Conservation (phyloP, 2,888 invertebrate species). For the Chrysotoxum bicinctum region DNA sequence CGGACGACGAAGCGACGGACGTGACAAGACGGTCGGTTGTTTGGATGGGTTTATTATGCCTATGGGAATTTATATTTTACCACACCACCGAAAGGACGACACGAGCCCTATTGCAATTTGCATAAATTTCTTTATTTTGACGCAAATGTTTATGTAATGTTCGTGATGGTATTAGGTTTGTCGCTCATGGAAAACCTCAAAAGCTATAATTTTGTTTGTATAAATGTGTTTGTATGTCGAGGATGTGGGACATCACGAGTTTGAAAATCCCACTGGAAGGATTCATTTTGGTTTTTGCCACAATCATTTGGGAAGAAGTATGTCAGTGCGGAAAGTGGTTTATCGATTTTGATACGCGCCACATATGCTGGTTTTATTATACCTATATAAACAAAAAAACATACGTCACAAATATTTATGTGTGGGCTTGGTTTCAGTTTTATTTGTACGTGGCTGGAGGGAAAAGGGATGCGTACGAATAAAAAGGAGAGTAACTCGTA, state of each 20-base stretch:
- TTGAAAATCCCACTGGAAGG: constrained; percentile 33
- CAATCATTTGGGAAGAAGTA: constrained; percentile 25
- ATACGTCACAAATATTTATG: constrained; percentile 41
- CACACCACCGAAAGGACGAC: constrained; percentile 49
- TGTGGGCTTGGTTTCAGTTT: not conserved
- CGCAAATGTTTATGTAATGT: constrained; percentile 62
- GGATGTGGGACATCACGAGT: constrained; percentile 8
- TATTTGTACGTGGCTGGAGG: not conserved
- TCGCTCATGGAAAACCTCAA: constrained; percentile 15
- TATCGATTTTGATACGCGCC: constrained; percentile 48
- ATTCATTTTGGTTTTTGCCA: constrained; percentile 33
- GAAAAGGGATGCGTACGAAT: not conserved
- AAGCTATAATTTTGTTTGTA: constrained; percentile 10
- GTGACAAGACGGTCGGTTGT: not conserved
- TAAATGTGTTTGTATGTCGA: not conserved
- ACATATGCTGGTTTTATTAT: constrained; percentile 44
- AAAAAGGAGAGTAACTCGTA: not conserved
- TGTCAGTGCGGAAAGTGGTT: constrained; percentile 38
- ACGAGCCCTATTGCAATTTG: constrained; percentile 64
- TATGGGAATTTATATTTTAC: constrained; percentile 38
- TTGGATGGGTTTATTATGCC: constrained; percentile 27
- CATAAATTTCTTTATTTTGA: constrained; percentile 70
- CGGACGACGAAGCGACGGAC: too few species aligned
- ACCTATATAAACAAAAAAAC: constrained; percentile 10
- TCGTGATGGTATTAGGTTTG: constrained; percentile 19